These are phyloP conservation scores for Camponotus vicinus DNA, from an alignment of 1,140 invertebrate species.

Conservation along the genomic window DNA sequence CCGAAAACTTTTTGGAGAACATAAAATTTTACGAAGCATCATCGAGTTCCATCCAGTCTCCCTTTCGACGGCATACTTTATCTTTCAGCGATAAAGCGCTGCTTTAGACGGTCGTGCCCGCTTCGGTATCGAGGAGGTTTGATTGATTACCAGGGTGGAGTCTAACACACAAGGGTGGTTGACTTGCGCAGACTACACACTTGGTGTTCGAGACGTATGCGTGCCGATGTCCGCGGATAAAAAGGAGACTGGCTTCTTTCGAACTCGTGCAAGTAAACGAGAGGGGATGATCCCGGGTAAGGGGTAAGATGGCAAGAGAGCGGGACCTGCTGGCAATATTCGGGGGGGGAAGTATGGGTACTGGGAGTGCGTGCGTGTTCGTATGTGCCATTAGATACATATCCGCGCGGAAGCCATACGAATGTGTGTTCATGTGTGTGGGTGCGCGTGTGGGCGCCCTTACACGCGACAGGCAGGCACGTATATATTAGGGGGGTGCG, in stretches of 20 bases:
- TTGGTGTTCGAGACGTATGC: conserved; percentile 51
- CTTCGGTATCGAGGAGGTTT: conserved; percentile 68
- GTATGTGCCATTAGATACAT: conserved; percentile 49
- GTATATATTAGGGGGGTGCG: conserved; percentile 62
- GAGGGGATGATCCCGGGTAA: conserved; percentile 41
- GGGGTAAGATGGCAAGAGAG: conserved; percentile 57
- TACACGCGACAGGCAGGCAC: conserved; percentile 54
- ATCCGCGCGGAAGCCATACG: conserved; percentile 58
- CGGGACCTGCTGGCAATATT: background rate
- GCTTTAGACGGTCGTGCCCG: conserved; percentile 61
- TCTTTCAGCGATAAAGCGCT: conserved; percentile 69
- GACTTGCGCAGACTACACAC: conserved; percentile 77
- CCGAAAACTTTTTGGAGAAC: conserved; percentile 42
- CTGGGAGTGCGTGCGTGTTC: conserved; percentile 11
- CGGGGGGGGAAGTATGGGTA: background rate
- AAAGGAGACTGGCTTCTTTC: conserved; percentile 53
- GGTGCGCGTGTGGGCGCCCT: conserved; percentile 43
- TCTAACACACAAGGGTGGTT: conserved; percentile 75
- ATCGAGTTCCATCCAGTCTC: conserved; percentile 19
- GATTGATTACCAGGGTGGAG: conserved; percentile 83
- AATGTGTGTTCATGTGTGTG: conserved; percentile 34
- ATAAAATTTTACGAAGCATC: conserved; percentile 42
- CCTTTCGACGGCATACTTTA: conserved; percentile 54
- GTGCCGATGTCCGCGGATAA: conserved; percentile 59
- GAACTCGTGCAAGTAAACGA: background rate